Base-by-base conservation (phyloP, 2,888 invertebrate genomes). In the Elysia crispata region DNA sequence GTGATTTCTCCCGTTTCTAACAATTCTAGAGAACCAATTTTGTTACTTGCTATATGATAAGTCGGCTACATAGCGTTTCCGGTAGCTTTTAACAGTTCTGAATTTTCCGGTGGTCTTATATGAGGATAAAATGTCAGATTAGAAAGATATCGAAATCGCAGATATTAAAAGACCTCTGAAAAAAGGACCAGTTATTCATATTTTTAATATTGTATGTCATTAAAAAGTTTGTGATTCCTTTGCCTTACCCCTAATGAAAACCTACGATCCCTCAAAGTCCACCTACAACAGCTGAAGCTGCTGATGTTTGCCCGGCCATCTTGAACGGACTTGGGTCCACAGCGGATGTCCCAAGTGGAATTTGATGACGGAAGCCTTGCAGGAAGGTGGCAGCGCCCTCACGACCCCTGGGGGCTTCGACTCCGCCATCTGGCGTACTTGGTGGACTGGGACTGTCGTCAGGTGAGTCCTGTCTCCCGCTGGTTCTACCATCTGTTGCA, bases 291-390 rank as follows among this genome's bases (percentile, higher is more conserved):
- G 81, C 79, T 15, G 79, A 78, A 23, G 72, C 62, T 1, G 60
- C 75, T 28, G 79, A 62, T 33, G 76, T 49, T 66, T 76, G 76
- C 11, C 15, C 50, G 8, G 75, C 50, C 62, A 77, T 57, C 60
- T 77, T 77, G 50, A 77, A 79, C 1, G 79, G 69, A 5, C 72
- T 15, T 6, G 79, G 49, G 25, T 82, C 82, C 28, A 54, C 49
- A 1, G 60, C 15, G 60, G 50, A 64, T 8, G 76, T 28, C 25
- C 69, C 62, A 13, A 79, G 0, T 6, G 79, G 79, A 20, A 80
- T 49, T 23, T 76, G 75, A 62, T 74, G 41, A 11, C 41, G 41
- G 41, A 41, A 80, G 70, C 62, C 69, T 49, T 80, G 80, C 15
- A 80, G 60, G 15, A 80, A 28, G 18, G 76, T 23, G 23, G 60